A percentile compares a stretch with the other conserved stretches of the same genome.
Conservation (phyloP, 2,888 invertebrate species). For the Uloborus plumipes region DNA sequence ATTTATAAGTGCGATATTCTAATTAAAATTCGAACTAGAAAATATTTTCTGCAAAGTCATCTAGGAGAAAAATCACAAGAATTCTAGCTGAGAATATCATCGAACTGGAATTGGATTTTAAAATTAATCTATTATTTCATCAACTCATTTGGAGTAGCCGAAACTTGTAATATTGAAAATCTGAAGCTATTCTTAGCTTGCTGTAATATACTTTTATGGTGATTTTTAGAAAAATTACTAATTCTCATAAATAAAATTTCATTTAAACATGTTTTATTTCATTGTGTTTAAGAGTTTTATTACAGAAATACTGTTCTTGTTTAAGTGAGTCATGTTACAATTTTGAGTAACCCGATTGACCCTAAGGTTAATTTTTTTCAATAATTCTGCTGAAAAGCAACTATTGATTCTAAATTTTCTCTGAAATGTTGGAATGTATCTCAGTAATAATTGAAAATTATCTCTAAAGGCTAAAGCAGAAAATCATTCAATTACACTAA, state of each 20-base stretch:
- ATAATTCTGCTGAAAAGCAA: too few species aligned
- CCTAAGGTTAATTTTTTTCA: too few species aligned
- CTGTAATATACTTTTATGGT: constrained; percentile 55
- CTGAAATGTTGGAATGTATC: too few species aligned
- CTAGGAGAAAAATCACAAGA: background rate
- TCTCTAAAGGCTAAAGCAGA: too few species aligned
- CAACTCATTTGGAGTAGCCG: constrained; percentile 13
- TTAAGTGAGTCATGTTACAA: too few species aligned
- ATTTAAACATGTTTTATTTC: constrained; percentile 9
- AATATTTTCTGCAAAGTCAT: background rate
- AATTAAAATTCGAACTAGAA: background rate
- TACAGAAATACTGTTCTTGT: too few species aligned
- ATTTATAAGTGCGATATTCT: constrained; percentile 4
- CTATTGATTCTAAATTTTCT: too few species aligned
- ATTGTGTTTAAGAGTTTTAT: background rate
- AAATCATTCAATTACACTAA: too few species aligned
- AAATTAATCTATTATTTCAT: constrained; percentile 5
- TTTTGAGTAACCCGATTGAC: too few species aligned
- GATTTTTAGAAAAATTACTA: constrained; percentile 51
- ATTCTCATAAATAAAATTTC: constrained; percentile 49
- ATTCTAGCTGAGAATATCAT: constrained; percentile 6
- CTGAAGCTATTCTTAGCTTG: constrained; percentile 47
- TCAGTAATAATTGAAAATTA: too few species aligned
- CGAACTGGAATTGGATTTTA: constrained; percentile 10
- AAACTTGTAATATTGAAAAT: constrained; percentile 18